A percentile compares a stretch with the other conserved stretches of the same genome.
These are phyloP conservation scores for Nymphalis io DNA, from an alignment of 1,140 invertebrate species.

Conservation along the genomic window DNA sequence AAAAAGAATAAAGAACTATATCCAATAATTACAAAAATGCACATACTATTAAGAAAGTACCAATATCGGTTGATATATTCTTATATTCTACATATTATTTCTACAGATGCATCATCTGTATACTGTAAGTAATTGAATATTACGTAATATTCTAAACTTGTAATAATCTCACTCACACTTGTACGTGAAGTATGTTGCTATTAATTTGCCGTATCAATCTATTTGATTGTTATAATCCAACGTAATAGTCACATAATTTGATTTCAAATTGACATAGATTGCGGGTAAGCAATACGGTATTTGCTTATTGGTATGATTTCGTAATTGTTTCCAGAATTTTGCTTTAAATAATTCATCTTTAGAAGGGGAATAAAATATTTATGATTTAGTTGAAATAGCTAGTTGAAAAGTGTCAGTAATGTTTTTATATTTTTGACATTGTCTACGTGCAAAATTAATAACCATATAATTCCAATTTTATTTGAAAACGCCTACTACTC, in stretches of 20 bases:
- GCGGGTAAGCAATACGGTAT: neutral
- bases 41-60: too few relatives aligned
- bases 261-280: slow-evolving; percentile 5
- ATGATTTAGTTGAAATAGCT: too few relatives aligned
- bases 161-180: slow-evolving; percentile 1
- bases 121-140: neutral
- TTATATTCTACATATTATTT: too few relatives aligned
- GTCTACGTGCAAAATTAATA: too few relatives aligned
- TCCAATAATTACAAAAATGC: too few relatives aligned
- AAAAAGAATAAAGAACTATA: too few relatives aligned
- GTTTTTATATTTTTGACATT: too few relatives aligned
- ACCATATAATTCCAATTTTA: too few relatives aligned
- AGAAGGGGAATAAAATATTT: neutral
- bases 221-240: slow-evolving; percentile 11
- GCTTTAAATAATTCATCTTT: neutral
- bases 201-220: slow-evolving; percentile 8
- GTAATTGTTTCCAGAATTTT: neutral
- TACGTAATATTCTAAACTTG: neutral
- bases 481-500: too few relatives aligned
- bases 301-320: neutral
- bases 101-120: neutral
- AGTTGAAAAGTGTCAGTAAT: too few relatives aligned
- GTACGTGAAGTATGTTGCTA: neutral
- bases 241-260: slow-evolving; percentile 8
- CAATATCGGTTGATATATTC: too few relatives aligned